A percentile compares a stretch with the other conserved stretches of the same genome.
phyloP scores from a whole-genome alignment of 1,140 invertebrate genomes.

The Eriocheir sinensis region DNA sequence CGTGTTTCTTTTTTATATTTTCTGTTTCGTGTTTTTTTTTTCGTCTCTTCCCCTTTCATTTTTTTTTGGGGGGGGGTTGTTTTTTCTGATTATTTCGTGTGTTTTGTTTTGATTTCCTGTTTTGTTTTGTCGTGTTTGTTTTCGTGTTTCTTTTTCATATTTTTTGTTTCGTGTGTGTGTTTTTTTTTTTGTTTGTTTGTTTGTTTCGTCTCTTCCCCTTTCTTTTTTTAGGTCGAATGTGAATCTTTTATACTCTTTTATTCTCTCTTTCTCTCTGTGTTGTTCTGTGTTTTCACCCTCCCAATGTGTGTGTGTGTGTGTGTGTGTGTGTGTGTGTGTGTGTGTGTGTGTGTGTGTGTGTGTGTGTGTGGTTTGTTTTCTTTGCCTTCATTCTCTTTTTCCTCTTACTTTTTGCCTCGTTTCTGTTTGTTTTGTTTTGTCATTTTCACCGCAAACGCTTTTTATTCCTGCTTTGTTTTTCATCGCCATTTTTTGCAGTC shows the following conservation, averaged over 20 bases:
- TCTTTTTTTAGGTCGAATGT: background rate
- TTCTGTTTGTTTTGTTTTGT: background rate
- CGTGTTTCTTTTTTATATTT: background rate
- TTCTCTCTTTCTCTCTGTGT: background rate
- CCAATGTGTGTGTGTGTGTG: background rate
- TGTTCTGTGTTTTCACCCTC: too few relatives aligned
- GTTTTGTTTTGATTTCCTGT: too few relatives aligned
- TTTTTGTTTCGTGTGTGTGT: too few relatives aligned
- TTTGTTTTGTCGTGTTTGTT: background rate
- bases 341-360: constrained; percentile 24
- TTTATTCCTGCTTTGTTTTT: background rate
- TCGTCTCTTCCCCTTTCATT: too few relatives aligned
- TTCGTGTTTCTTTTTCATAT: background rate
- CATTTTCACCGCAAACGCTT: background rate
- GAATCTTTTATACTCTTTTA: background rate
- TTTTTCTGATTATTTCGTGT: too few relatives aligned
- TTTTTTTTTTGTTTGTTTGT: too few relatives aligned
- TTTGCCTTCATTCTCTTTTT: background rate
- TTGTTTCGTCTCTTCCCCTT: background rate
- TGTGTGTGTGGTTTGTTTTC: background rate
- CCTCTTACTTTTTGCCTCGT: background rate
- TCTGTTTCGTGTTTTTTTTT: background rate
- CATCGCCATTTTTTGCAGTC: background rate
- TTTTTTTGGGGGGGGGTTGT: too few relatives aligned
- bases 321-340: constrained; percentile 53